Evolutionary conservation across 2,888 invertebrate species (phyloP).

Genomic region (Tinea pellionella): DNA sequence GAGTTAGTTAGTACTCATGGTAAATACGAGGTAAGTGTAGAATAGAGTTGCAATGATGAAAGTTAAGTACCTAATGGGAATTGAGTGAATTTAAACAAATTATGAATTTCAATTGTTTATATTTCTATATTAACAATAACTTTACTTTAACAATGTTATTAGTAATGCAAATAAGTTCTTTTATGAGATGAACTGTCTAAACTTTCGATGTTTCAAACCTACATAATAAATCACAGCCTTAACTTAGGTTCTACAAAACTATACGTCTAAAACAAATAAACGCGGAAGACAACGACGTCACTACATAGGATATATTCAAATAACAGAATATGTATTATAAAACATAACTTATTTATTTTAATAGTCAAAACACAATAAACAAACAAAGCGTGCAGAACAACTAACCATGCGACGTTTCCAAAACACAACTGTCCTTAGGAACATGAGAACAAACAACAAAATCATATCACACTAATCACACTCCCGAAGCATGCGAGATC

Average conservation of each 20-base stretch:
- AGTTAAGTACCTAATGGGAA: background rate
- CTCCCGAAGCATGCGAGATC: slow-evolving; percentile 39
- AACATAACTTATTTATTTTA: slow-evolving; percentile 54
- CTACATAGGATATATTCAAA: slow-evolving; percentile 38
- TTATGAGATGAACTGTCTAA: background rate
- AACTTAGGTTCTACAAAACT: slow-evolving; percentile 42
- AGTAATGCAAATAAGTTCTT: background rate
- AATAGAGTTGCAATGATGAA: background rate
- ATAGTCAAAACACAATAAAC: slow-evolving; percentile 53
- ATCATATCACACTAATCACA: slow-evolving; percentile 35
- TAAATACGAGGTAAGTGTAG: no score
- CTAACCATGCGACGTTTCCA: slow-evolving; percentile 34
- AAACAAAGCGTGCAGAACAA: slow-evolving; percentile 37
- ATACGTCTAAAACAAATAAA: slow-evolving; percentile 33
- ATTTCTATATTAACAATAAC: background rate
- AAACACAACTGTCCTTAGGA: slow-evolving; percentile 60
- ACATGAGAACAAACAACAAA: slow-evolving; percentile 57
- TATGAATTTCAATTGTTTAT: background rate
- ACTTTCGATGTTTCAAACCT: background rate
- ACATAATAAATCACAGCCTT: slow-evolving; percentile 39
- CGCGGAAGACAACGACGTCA: slow-evolving; percentile 21
- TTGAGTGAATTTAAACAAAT: background rate
- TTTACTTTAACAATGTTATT: background rate
- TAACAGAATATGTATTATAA: slow-evolving; percentile 40
- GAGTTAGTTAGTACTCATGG: no score